phyloP scores from a whole-genome alignment of 2,888 invertebrate species.

The Dynastes maya region DNA sequence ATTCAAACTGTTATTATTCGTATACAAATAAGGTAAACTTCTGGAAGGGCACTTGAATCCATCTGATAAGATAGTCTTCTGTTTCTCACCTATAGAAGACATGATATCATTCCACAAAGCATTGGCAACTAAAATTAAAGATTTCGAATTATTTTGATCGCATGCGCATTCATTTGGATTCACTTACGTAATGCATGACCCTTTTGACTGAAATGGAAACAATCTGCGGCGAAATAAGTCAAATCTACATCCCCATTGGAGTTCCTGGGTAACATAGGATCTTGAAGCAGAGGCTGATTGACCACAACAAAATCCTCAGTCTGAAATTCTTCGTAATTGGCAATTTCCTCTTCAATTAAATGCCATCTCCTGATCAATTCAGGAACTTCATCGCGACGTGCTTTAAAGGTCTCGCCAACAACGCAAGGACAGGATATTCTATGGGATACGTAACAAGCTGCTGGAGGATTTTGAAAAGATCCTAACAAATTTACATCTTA shows the following conservation, averaged over 20 bases:
- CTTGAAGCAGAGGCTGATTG: slow-evolving; percentile 71
- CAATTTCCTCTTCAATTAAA: slow-evolving; percentile 72
- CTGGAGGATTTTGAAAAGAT: slow-evolving; percentile 66
- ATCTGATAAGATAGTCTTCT: slow-evolving; percentile 52
- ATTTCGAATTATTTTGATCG: not conserved
- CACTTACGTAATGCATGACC: slow-evolving; percentile 73
- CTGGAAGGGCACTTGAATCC: slow-evolving; percentile 71
- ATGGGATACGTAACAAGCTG: slow-evolving; percentile 69
- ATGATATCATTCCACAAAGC: slow-evolving; percentile 77
- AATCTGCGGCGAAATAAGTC: slow-evolving; percentile 74
- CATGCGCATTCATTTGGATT: not conserved
- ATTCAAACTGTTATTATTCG: slow-evolving; percentile 62
- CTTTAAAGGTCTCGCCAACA: slow-evolving; percentile 67
- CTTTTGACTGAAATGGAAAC: slow-evolving; percentile 78
- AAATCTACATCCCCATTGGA: slow-evolving; percentile 70
- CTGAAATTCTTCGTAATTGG: slow-evolving; percentile 69
- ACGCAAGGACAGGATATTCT: slow-evolving; percentile 75
- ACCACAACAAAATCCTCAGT: slow-evolving; percentile 76
- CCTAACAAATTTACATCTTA: slow-evolving; percentile 69
- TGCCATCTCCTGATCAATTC: slow-evolving; percentile 74
- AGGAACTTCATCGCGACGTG: slow-evolving; percentile 65
- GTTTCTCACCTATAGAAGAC: slow-evolving; percentile 72
- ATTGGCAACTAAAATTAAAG: slow-evolving; percentile 71
- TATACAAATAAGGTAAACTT: slow-evolving; percentile 70
- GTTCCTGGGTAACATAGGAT: slow-evolving; percentile 68